Evolutionary conservation across 2,888 invertebrate genomes (phyloP).

Genomic region (Tigriopus californicus): DNA sequence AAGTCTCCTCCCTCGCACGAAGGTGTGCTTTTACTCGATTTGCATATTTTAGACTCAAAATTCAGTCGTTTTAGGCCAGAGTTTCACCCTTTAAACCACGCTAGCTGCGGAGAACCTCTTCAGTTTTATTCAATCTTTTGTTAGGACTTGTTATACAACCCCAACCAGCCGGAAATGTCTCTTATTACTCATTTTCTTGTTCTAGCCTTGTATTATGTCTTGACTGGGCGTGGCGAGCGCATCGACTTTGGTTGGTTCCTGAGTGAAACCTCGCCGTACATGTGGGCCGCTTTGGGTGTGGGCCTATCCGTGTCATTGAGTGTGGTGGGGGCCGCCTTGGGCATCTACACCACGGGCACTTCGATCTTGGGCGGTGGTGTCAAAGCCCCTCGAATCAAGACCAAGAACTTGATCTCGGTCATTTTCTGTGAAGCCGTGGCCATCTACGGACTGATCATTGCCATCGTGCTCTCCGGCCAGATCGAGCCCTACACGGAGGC

Average conservation of each 20-base stretch:
- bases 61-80: no score
- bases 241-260: conserved; percentile 74
- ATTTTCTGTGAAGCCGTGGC: conserved; percentile 99
- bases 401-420: conserved; percentile 96
- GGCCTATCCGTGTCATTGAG: conserved; percentile 82
- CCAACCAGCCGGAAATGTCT: no score
- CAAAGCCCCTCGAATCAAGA: conserved; percentile 94
- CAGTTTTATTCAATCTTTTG: no score
- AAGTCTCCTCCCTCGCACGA: no score
- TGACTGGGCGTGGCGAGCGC: conserved; percentile 68
- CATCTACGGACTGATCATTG: conserved; percentile 95
- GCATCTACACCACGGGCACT: conserved; percentile 88
- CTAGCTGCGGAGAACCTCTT: no score
- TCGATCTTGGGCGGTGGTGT: conserved; percentile 96
- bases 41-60: no score
- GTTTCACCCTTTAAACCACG: no score
- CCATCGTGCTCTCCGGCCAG: conserved; percentile 74
- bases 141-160: no score
- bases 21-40: no score
- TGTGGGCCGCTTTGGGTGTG: conserved; percentile 90
- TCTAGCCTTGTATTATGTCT: conserved; percentile 35
- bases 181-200: conserved; percentile 17
- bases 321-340: conserved; percentile 94
- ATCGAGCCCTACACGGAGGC: background rate
- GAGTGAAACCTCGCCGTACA: conserved; percentile 69